These are phyloP conservation scores for Hafferia zeledoni DNA, from an alignment of 2,797 vertebrate species.

Conservation along the genomic window DNA sequence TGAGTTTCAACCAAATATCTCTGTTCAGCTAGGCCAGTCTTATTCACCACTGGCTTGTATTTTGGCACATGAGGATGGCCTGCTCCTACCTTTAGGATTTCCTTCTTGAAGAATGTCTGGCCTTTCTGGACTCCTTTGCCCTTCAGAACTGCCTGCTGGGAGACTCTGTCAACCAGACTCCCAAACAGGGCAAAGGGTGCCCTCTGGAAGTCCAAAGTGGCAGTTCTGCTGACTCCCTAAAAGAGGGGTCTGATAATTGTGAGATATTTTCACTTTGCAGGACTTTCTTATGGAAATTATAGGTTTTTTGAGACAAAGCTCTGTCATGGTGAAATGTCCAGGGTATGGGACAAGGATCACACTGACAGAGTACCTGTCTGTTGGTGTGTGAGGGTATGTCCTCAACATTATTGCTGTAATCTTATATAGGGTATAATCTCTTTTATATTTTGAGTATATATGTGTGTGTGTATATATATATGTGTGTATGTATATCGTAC, in stretches of 20 bases:
- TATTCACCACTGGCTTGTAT: neutral
- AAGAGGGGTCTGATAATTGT: neutral
- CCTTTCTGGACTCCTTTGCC: neutral
- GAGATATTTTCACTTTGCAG: neutral
- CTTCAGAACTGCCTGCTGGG: neutral
- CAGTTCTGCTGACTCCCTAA: neutral
- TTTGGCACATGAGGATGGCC: neutral
- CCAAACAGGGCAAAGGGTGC: neutral
- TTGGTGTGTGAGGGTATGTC: neutral
- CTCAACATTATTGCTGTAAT: neutral
- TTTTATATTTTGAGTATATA: neutral
- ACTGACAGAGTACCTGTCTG: neutral
- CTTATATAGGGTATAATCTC: neutral
- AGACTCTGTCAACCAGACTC: neutral
- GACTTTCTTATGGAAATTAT: neutral
- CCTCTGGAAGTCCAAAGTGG: neutral
- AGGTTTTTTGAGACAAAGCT: neutral
- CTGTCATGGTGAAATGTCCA: fast-evolving
- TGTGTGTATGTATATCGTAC: neutral
- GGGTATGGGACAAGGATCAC: neutral
- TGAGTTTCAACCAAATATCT: neutral
- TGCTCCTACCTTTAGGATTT: neutral
- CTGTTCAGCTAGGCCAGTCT: neutral
- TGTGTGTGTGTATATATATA: too few species aligned
- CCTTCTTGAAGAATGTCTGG: neutral